A percentile compares a stretch with the other conserved stretches of the same genome.
Conservation (phyloP, 2,888 invertebrate species). For the Idaea biselata region DNA sequence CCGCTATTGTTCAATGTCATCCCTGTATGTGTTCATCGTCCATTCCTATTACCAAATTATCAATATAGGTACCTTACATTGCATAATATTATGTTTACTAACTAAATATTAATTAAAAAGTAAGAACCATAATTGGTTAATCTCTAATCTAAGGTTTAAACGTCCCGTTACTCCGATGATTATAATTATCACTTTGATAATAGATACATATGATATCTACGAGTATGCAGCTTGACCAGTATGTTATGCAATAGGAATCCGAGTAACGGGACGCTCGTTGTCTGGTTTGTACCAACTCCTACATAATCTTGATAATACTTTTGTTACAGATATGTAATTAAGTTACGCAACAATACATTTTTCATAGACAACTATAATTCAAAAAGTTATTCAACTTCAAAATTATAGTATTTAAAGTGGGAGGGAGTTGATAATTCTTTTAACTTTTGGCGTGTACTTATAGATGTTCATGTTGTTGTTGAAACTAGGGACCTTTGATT, state of each 20-base stretch:
- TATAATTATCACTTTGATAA: background rate
- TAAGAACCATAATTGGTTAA: no score
- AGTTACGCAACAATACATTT: slow-evolving; percentile 8
- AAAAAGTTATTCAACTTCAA: slow-evolving; percentile 9
- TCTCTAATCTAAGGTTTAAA: no score
- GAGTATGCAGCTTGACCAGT: slow-evolving; percentile 3
- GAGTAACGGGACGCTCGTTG: background rate
- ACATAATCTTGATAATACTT: slow-evolving; percentile 1
- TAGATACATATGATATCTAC: background rate
- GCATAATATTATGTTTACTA: no score
- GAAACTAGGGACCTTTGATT: background rate
- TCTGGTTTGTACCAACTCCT: slow-evolving; percentile 1
- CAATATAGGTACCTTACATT: background rate
- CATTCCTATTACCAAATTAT: background rate
- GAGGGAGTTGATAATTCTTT: background rate
- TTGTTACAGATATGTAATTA: background rate
- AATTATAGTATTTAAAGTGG: slow-evolving; percentile 3
- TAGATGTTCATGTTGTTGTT: background rate
- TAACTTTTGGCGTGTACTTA: background rate
- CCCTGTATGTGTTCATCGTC: background rate
- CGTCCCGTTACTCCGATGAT: no score
- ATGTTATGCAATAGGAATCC: slow-evolving; percentile 6
- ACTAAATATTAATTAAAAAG: no score
- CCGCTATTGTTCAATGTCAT: slow-evolving; percentile 32
- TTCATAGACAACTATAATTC: slow-evolving; percentile 7